These are phyloP conservation scores for Pedetes capensis DNA, from an alignment of 2,113 vertebrate genomes.

Conservation along the genomic window DNA sequence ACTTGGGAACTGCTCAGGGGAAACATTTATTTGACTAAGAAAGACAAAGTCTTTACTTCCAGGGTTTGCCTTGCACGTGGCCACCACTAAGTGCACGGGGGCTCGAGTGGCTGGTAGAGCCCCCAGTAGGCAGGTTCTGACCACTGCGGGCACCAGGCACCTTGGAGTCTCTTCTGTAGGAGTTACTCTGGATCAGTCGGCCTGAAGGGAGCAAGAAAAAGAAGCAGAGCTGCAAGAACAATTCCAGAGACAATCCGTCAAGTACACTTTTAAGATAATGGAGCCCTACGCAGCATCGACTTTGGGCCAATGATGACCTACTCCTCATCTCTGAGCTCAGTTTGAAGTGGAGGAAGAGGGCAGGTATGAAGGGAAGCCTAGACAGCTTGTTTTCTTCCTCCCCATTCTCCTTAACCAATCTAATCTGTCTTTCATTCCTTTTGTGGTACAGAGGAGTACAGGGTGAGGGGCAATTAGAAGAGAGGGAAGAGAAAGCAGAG, in stretches of 20 bases:
- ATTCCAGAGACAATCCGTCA: neutral
- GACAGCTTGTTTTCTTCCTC: neutral
- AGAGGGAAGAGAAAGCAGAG: neutral
- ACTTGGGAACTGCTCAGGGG: constrained; percentile 52
- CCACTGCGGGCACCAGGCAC: constrained; percentile 71
- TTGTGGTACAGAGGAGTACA: neutral
- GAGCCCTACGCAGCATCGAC: neutral
- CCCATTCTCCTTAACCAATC: neutral
- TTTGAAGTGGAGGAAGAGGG: neutral
- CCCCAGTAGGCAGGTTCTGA: constrained; percentile 71
- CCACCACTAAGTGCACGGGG: constrained; percentile 79
- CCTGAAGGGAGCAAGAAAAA: constrained; percentile 79
- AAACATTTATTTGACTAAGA: constrained; percentile 67
- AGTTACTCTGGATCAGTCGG: constrained; percentile 84
- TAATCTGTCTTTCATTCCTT: neutral
- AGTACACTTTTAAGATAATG: constrained; percentile 40
- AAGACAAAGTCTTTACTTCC: constrained; percentile 86
- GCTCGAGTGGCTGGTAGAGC: constrained; percentile 61
- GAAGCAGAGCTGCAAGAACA: neutral
- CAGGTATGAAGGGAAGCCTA: neutral
- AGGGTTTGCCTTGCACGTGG: constrained; percentile 83
- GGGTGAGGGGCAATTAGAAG: neutral
- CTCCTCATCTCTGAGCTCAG: neutral
- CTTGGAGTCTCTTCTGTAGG: constrained; percentile 80
- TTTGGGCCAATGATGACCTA: neutral